A percentile compares a stretch with the other conserved stretches of the same genome.
These are phyloP conservation scores for Drosophila nikananu DNA, from an alignment of 1,140 invertebrate genomes.

Conservation along the genomic window DNA sequence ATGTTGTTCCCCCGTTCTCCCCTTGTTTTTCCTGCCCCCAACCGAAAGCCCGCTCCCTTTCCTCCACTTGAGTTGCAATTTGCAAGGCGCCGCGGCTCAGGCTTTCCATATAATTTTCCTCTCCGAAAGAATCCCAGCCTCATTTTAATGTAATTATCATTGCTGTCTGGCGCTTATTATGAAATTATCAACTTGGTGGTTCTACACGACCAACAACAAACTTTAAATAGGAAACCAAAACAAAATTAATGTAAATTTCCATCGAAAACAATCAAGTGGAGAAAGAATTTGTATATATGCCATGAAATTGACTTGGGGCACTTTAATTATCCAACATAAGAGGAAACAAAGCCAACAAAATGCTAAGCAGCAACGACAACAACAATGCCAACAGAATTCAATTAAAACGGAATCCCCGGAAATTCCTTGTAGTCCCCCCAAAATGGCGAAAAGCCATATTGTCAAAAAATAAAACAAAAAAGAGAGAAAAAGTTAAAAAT, in stretches of 20 bases:
- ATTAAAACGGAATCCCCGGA: constrained; percentile 81
- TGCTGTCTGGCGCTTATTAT: constrained; percentile 67
- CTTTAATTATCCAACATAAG: constrained; percentile 70
- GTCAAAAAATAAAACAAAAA: constrained; percentile 44
- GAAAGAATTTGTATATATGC: constrained; percentile 46
- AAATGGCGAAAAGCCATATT: constrained; percentile 65
- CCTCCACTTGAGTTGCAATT: constrained; percentile 50
- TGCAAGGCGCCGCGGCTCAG: constrained; percentile 31
- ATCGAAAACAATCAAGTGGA: constrained; percentile 39
- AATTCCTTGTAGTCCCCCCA: constrained; percentile 78
- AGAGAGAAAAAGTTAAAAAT: background rate
- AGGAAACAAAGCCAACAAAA: constrained; percentile 58
- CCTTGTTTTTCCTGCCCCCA: constrained; percentile 21
- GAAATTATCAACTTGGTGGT: constrained; percentile 72
- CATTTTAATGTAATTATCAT: constrained; percentile 72
- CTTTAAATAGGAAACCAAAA: constrained; percentile 34
- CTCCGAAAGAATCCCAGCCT: constrained; percentile 21
- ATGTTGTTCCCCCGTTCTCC: constrained; percentile 67
- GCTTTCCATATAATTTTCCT: constrained; percentile 28
- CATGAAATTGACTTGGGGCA: constrained; percentile 41
- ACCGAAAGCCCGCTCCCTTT: background rate
- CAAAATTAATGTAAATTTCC: constrained; percentile 39
- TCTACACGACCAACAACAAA: constrained; percentile 35
- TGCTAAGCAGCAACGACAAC: constrained; percentile 57
- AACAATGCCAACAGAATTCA: constrained; percentile 69